phyloP scores from a whole-genome alignment of 2,113 vertebrate species.

The Odocoileus virginianus region DNA sequence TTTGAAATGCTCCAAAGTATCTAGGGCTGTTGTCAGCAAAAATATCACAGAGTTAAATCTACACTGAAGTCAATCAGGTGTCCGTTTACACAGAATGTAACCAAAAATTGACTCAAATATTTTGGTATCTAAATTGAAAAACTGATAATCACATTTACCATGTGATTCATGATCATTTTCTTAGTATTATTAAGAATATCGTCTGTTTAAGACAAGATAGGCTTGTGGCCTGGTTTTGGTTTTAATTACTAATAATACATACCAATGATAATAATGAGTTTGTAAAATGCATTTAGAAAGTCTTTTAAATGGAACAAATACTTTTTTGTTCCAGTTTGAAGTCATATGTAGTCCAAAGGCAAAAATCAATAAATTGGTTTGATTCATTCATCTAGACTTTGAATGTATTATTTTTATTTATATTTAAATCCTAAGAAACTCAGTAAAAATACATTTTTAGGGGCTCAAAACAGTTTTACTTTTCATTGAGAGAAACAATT shows the following conservation, averaged over 20 bases:
- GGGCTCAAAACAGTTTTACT: not conserved
- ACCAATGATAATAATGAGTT: not conserved
- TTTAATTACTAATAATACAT: not conserved
- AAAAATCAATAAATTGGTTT: slow-evolving; percentile 22
- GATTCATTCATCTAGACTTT: not conserved
- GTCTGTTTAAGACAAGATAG: not conserved
- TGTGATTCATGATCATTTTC: not conserved
- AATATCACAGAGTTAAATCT: not conserved
- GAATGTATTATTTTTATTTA: slow-evolving; percentile 6
- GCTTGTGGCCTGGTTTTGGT: not conserved
- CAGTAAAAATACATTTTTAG: not conserved
- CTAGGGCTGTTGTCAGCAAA: not conserved
- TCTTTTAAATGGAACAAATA: not conserved
- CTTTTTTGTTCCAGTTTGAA: not conserved
- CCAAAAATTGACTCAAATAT: not conserved
- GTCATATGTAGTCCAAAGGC: not conserved
- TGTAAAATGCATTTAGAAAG: not conserved
- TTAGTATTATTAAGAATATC: not conserved
- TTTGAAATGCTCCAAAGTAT: not conserved
- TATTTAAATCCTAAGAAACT: not conserved
- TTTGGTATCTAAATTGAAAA: not conserved
- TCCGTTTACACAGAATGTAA: not conserved
- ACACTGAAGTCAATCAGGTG: not conserved
- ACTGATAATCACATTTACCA: not conserved
- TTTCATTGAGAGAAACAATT: not conserved